Percentiles rank a stretch among this genome's conserved stretches.
Evolutionary conservation across 2,888 invertebrate species (phyloP).

Genomic region (Laspeyria flexula): DNA sequence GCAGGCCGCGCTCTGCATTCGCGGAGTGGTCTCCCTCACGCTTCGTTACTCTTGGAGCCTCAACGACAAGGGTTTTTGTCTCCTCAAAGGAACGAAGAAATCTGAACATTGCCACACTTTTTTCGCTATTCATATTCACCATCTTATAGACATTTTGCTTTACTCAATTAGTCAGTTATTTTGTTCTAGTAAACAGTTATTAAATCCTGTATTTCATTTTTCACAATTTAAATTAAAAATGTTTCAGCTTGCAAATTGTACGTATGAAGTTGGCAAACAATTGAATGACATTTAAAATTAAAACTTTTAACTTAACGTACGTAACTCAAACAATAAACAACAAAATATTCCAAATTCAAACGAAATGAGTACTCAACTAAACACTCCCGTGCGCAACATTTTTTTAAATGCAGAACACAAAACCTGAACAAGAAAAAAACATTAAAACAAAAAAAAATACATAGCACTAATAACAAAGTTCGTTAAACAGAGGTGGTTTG

Average conservation of each 20-base stretch:
- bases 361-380: slow-evolving; percentile 16
- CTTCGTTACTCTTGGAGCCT: slow-evolving; percentile 67
- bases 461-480: slow-evolving; percentile 49
- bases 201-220: too few species aligned
- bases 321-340: slow-evolving; percentile 3
- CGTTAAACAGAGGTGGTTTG: slow-evolving; percentile 44
- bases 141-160: slow-evolving; percentile 50
- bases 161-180: slow-evolving; percentile 54
- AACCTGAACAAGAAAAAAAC: slow-evolving; percentile 45
- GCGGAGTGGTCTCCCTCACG: slow-evolving; percentile 68
- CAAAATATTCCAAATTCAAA: slow-evolving; percentile 20
- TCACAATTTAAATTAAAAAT: too few species aligned
- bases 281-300: too few species aligned
- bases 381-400: slow-evolving; percentile 30
- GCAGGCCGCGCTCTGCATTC: slow-evolving; percentile 60
- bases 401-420: slow-evolving; percentile 22
- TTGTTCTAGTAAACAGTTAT: slow-evolving; percentile 3
- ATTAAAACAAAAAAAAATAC: slow-evolving; percentile 47
- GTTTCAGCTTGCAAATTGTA: too few species aligned
- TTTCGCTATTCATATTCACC: slow-evolving; percentile 40
- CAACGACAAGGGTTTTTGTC: slow-evolving; percentile 67
- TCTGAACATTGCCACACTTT: slow-evolving; percentile 65
- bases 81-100: slow-evolving; percentile 70
- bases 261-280: too few species aligned
- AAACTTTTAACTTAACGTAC: background rate